These are phyloP conservation scores for Lutjanus argentimaculatus DNA, from an alignment of 2,797 vertebrate genomes.

Conservation along the genomic window DNA sequence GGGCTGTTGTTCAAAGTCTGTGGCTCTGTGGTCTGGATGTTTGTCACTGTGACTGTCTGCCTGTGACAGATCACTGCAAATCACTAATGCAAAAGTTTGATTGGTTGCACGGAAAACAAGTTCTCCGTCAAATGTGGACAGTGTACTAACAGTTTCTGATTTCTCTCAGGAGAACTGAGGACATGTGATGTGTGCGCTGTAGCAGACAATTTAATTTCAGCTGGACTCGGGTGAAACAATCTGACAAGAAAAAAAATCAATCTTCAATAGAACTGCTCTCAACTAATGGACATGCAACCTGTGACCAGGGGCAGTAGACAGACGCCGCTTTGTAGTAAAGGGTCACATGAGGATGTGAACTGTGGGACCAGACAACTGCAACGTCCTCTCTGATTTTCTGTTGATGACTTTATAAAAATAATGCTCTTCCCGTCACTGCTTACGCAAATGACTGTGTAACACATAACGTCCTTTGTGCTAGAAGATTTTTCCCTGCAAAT, in stretches of 20 bases:
- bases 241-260: conserved; percentile 24
- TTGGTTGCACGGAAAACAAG: not conserved
- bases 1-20: not conserved
- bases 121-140: not conserved
- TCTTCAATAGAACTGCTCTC: conserved; percentile 1
- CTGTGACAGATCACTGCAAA: not conserved
- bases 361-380: not conserved
- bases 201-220: conserved; percentile 6
- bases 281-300: not conserved
- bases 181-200: not conserved
- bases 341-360: not conserved
- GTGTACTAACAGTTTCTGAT: not conserved
- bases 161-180: not conserved
- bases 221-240: not conserved
- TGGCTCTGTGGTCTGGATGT: not conserved
- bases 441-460: not conserved
- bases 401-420: not conserved
- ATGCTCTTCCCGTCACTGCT: not conserved
- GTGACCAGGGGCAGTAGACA: not conserved
- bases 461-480: not conserved
- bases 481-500: not conserved
- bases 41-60: not conserved
- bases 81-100: not conserved
- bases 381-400: not conserved
- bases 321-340: not conserved